Evolutionary conservation across 2,888 invertebrate genomes (phyloP), one percentile per base, ranked within the genome.

Genomic region (Melanostoma scalare): DNA sequence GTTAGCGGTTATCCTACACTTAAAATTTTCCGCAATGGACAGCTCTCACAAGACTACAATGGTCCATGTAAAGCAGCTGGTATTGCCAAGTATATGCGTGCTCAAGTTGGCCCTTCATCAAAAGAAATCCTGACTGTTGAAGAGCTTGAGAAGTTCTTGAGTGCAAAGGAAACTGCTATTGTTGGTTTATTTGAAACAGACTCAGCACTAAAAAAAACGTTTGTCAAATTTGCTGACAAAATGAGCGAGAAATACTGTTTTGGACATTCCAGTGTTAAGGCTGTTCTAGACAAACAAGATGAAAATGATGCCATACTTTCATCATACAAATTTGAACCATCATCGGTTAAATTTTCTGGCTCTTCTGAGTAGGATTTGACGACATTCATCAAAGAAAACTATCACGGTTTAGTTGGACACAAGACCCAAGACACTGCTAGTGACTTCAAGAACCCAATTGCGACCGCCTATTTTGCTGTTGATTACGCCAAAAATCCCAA

Each of bases 401-500:
- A 94, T 89, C 95, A 97, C 90, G 99, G 99, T 68, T 93, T 99
- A 87, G 98, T 96, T 85, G 99, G 98, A 40, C 95, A 97, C 87
- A 95, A 99, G 85, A 96, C 96, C 69, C 94, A 95, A 88, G 97
- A 97, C 87, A 97, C 96, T 89, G 92, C 93, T 3, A 94, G 93
- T 68, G 97, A 98, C 88, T 99, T 99, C 93, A 94, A 93, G 88
- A 95, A 95, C 89, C 99, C 99, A 1, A 91, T 98, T 84, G 94
- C 99, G 52, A 95, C 97, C 69, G 99, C 96, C 36, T 99, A 97
- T 92, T 99, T 95, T 91, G 94, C 93, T 87, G 98, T 99, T 8
- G 99, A 99, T 92, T 99, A 99, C 89, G 94, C 95, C 36, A 99
- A 98, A 93, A 99, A 99, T 91, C 93, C 96, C 33, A 99, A 99